Conservation (phyloP, 2,888 invertebrate genomes). For the Mamestra brassicae region DNA sequence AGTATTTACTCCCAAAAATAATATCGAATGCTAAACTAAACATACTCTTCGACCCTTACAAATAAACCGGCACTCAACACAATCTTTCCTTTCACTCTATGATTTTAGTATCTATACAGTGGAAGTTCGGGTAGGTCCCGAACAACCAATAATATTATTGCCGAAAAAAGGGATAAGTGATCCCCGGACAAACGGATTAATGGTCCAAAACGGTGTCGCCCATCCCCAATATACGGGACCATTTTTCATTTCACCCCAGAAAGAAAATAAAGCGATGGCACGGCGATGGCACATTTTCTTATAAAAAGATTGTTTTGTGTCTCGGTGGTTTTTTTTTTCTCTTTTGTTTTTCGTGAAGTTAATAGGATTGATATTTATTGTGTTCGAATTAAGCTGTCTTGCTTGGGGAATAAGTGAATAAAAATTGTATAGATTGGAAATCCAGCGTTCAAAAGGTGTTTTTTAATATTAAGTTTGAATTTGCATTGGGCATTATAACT, state of each 20-base stretch:
- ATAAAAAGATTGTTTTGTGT: conserved; percentile 14
- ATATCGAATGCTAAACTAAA: background rate
- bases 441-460: background rate
- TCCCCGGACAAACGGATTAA: conserved; percentile 61
- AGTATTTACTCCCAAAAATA: background rate
- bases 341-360: conserved; percentile 26
- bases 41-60: background rate
- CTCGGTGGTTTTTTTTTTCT: background rate
- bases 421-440: background rate
- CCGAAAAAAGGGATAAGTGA: conserved; percentile 59
- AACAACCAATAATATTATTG: conserved; percentile 55
- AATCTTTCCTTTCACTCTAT: conserved; percentile 22
- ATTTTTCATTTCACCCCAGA: conserved; percentile 50
- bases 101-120: conserved; percentile 43
- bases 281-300: conserved; percentile 21
- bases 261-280: conserved; percentile 24
- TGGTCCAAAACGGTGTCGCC: conserved; percentile 45
- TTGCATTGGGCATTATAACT: too few relatives aligned
- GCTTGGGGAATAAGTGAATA: background rate
- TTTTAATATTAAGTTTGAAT: too few relatives aligned
- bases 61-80: conserved; percentile 16
- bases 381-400: conserved; percentile 14
- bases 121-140: conserved; percentile 23
- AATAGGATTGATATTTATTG: conserved; percentile 32
- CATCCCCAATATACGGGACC: conserved; percentile 39